phyloP scores from a whole-genome alignment of 2,797 vertebrate species.

The Melanogrammus aeglefinus region DNA sequence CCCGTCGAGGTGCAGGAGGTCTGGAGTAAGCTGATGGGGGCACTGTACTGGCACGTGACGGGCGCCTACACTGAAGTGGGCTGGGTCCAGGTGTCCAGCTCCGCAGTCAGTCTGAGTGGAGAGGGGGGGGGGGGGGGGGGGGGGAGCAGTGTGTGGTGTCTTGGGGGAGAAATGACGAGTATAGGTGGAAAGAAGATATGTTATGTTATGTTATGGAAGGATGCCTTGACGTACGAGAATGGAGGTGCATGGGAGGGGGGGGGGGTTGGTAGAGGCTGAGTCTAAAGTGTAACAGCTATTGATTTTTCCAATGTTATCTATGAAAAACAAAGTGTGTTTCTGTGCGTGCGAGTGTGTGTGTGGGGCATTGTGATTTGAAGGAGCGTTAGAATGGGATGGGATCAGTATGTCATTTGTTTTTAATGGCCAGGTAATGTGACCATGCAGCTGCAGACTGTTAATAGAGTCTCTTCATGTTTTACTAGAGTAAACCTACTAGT shows the following conservation, averaged over 20 bases:
- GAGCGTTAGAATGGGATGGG: constrained; percentile 34
- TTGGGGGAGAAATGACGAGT: neutral
- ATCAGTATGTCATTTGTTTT: constrained; percentile 32
- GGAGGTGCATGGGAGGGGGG: neutral
- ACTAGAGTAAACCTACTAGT: constrained; percentile 57
- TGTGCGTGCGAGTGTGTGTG: neutral
- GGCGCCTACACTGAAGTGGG: constrained; percentile 93
- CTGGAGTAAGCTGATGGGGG: constrained; percentile 89
- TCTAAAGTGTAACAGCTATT: neutral
- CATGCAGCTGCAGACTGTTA: constrained; percentile 73
- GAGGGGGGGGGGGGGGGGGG: constrained; percentile 18
- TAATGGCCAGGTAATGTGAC: constrained; percentile 51
- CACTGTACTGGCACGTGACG: constrained; percentile 89
- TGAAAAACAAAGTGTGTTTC: neutral
- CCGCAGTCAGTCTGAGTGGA: constrained; percentile 75
- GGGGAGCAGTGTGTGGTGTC: constrained; percentile 29
- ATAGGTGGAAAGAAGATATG: neutral
- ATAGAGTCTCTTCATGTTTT: constrained; percentile 62
- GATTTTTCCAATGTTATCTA: neutral
- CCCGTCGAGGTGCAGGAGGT: constrained; percentile 84
- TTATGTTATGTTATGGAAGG: neutral
- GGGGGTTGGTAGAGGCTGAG: neutral
- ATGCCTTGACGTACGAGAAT: neutral
- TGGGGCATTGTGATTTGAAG: constrained; percentile 3
- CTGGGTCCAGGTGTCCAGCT: constrained; percentile 92